Conservation (phyloP, 2,888 invertebrate species). For the Chaetogeoica ovagalla region DNA sequence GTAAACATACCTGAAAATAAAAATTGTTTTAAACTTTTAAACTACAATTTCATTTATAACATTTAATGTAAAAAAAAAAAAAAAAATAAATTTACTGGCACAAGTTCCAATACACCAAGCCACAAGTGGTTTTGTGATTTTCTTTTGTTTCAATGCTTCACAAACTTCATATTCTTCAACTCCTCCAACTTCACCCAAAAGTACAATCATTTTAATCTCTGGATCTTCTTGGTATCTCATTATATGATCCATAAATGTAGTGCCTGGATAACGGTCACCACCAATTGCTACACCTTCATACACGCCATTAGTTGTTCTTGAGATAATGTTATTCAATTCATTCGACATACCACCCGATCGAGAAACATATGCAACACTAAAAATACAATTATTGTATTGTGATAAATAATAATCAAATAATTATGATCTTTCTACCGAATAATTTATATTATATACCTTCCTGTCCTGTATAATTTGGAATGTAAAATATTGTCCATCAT, state of each 20-base stretch:
- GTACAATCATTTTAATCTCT: slow-evolving; percentile 87
- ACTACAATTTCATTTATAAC: not conserved
- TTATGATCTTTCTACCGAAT: not conserved
- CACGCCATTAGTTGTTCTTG: slow-evolving; percentile 95
- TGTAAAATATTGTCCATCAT: slow-evolving; percentile 99
- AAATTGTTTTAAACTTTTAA: not conserved
- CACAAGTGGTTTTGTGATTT: slow-evolving; percentile 89
- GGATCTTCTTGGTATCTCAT: slow-evolving; percentile 73
- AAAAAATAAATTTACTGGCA: slow-evolving; percentile 63
- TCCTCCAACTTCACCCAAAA: slow-evolving; percentile 98
- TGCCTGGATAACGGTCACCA: slow-evolving; percentile 96
- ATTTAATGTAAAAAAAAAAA: not conserved
- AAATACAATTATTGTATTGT: slow-evolving; percentile 55
- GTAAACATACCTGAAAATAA: slow-evolving; percentile 73
- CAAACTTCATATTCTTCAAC: slow-evolving; percentile 97
- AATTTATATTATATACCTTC: slow-evolving; percentile 64
- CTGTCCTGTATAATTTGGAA: slow-evolving; percentile 94
- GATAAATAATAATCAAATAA: not conserved
- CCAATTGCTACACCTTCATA: slow-evolving; percentile 97
- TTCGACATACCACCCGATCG: slow-evolving; percentile 98
- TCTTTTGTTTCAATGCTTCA: slow-evolving; percentile 75
- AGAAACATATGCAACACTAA: slow-evolving; percentile 92
- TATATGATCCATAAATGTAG: slow-evolving; percentile 97
- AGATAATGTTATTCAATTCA: slow-evolving; percentile 96
- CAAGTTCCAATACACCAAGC: slow-evolving; percentile 98